Evolutionary conservation across 2,797 vertebrate species (phyloP), one percentile per base, ranked within the genome.

Genomic region (Hydrocynus forskahlii): DNA sequence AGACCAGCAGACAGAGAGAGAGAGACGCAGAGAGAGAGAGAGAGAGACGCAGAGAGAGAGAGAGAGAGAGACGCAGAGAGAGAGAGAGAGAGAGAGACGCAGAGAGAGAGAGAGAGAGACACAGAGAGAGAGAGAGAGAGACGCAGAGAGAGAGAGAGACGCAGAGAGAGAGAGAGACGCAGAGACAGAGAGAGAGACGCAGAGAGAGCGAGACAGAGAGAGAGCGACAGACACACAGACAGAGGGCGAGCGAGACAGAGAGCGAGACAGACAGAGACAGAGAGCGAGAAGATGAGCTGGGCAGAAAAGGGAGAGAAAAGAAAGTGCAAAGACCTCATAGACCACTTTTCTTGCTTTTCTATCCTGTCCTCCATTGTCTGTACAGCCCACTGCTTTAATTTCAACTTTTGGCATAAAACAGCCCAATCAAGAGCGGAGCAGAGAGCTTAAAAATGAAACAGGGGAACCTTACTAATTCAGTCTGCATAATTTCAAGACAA

Each of bases 1-100:
- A 38, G 25, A 69, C 77, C 76, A 43, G 66, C 43, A 45, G 38
- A 63, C 25, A 63, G 60, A 63, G 16, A 7, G 16, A 64, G 62
- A 23, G 23, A 60, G 59, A 60, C 12, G 23, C 29, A 29, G 25
- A 63, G 25, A 23, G 29, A 25, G 25, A 5, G 5, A 55, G 54
- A 55, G 13, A 21, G 21, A 60, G 57, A 60, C 12, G 23, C 29
- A 29, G 25, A 63, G 25, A 23, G 29, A 25, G 25, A 3, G 29
- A n/a, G n/a, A n/a, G n/a, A n/a, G n/a, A n/a, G n/a, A n/a, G n/a
- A n/a, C n/a, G n/a, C n/a, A n/a, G n/a, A 35, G 35, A 35, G 35
- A 35, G 4, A 3, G 4, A 35, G 35, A 35, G 35, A 5, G 35
- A 35, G 4, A 35, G 4, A 35, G 35, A 35, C 14, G 2, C 16